Evolutionary conservation across 2,888 invertebrate species (phyloP).

Genomic region (Acleris laterana): DNA sequence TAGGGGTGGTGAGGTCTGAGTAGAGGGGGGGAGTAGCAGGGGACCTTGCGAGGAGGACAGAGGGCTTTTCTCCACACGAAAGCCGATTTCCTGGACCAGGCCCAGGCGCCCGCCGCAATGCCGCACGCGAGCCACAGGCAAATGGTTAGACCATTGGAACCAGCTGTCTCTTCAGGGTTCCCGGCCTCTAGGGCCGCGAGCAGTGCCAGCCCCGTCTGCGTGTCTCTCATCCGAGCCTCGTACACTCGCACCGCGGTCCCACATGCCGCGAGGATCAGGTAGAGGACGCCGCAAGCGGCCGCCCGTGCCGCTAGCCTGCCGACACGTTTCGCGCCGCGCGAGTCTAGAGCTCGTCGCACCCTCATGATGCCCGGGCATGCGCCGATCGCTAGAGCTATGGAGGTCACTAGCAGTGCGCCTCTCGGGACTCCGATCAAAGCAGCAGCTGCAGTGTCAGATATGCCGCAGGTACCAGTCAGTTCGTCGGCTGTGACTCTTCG

Average conservation of each 20-base stretch:
- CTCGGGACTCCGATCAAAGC: constrained; percentile 86
- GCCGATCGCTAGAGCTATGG: constrained; percentile 88
- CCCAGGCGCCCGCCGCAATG: constrained; percentile 87
- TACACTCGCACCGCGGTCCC: constrained; percentile 89
- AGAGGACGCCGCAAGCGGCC: constrained; percentile 91
- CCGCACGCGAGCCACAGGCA: constrained; percentile 86
- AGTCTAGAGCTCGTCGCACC: constrained; percentile 85
- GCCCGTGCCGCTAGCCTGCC: constrained; percentile 90
- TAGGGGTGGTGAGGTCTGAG: constrained; percentile 67
- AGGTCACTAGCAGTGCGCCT: constrained; percentile 86
- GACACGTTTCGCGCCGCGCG: constrained; percentile 87
- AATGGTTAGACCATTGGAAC: constrained; percentile 78
- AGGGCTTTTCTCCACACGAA: constrained; percentile 83
- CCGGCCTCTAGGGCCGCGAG: constrained; percentile 79
- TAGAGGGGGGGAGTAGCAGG: constrained; percentile 68
- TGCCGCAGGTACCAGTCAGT: constrained; percentile 92
- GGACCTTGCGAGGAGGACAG: constrained; percentile 75
- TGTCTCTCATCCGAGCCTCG: constrained; percentile 81
- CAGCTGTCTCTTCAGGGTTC: constrained; percentile 51
- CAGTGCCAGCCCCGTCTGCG: constrained; percentile 70
- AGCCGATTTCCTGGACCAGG: constrained; percentile 86
- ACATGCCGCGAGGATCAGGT: constrained; percentile 88
- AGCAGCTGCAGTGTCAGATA: constrained; percentile 84
- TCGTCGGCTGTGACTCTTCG: constrained; percentile 91
- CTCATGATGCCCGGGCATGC: constrained; percentile 91